Percentiles rank a stretch among this genome's conserved stretches.
Conservation (phyloP, 2,888 invertebrate genomes). For the Ophion slaviceki region DNA sequence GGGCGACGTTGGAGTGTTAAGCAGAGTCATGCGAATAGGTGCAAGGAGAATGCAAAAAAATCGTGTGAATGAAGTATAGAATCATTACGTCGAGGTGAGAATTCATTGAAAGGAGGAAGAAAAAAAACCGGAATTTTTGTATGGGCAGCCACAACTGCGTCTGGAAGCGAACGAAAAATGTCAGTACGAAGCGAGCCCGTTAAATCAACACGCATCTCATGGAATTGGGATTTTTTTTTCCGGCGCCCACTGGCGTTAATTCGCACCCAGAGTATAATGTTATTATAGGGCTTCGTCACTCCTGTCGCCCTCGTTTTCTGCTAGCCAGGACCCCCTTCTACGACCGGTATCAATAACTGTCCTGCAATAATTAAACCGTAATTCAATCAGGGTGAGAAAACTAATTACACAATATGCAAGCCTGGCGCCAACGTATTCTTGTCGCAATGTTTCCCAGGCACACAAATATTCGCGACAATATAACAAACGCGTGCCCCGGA, state of each 20-base stretch:
- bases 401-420: slow-evolving; percentile 5
- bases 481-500: neutral
- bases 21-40: too few relatives aligned
- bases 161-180: neutral
- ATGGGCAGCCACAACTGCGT: neutral
- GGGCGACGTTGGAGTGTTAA: too few relatives aligned
- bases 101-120: neutral
- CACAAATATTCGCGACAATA: neutral
- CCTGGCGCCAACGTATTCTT: neutral
- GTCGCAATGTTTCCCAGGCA: neutral
- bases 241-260: neutral
- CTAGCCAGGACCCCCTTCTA: neutral
- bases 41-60: too few relatives aligned
- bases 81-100: neutral
- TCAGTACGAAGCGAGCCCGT: neutral
- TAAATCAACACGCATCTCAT: slow-evolving; percentile 5
- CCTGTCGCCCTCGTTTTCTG: neutral
- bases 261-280: neutral
- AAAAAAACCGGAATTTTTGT: neutral
- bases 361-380: slow-evolving; percentile 5
- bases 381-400: neutral
- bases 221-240: slow-evolving; percentile 6
- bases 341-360: neutral
- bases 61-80: too few relatives aligned
- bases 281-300: neutral